Base-by-base conservation (phyloP, 2,888 invertebrate species). In the Nymphalis urticae region DNA sequence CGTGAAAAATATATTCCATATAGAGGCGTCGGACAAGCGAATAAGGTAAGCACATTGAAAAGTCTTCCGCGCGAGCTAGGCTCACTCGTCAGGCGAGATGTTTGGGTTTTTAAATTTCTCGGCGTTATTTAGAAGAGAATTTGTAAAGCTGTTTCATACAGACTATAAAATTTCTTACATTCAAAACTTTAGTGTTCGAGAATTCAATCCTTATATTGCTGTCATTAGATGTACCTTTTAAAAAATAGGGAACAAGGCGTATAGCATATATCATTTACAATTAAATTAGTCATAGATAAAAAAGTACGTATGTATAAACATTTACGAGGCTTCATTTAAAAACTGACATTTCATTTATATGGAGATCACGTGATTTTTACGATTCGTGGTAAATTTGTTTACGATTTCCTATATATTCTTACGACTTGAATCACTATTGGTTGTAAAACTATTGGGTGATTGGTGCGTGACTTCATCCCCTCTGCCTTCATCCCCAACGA, bases 1-100 rank as follows among this genome's bases (percentile, higher is more conserved):
- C 79, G 80, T 82, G 82, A 84, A 86, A 87, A 85, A 87, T 87
- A 81, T 85, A 86, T 84, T 86, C 76, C 74, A 74, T 73, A 73
- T 72, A 76, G 71, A 75, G 68, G 74, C 72, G 71, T 70, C 73
- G 76, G 78, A 78, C 76, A 76, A 76, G 82, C 78, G 80, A 81
- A 79, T 80, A 82, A 42, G 78, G 79, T 79, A 71, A 81, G 79
- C 81, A 80, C 77, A 81, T 81, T 84, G 80, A 85, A 87, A 83
- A 83, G 82, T 81, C 80, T 81, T 84, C 78, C 82, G 77, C 76
- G 75, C 79, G 80, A 80, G 78, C 77, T 79, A 77, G 75, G 75
- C 77, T 76, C 73, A 72, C 72, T 68, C 71, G 75, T 72, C 75
- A 79, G 76, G 74, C 74, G 74, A 76, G 76, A 77, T 74, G 75